Base-by-base conservation (phyloP, 2,113 vertebrate species). In the Dendrocopos noguchii region DNA sequence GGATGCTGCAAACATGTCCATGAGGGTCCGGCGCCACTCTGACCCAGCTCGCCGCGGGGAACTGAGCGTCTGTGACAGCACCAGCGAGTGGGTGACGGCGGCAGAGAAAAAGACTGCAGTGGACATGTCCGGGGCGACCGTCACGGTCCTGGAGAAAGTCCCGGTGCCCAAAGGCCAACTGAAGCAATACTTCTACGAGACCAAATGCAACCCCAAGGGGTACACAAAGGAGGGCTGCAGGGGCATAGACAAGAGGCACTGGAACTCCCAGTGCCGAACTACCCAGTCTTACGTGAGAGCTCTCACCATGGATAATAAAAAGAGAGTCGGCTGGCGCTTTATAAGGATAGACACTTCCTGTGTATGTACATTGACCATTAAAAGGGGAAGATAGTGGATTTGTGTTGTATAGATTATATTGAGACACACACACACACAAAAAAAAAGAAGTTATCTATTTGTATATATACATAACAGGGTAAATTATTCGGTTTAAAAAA, bases 381-480 rank as follows among this genome's bases (percentile, higher is more conserved):
- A 99, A 97, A 99, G 99, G 97, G 99, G 99, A 97, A 99, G 99
- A 99, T 99, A 99, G 98, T 99, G 98, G 98, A 97, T 98, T 98
- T 88, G 93, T 99, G 98, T 96, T 97, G 97, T 99, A 99, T 99
- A 99, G 99, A 99, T 99, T 99, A 98, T 99, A 99, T 99, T 98
- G 99, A 99, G 98, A 99, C 98, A 39, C 39, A 39, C 39, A 39
- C 39, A 39, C 36, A 36, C 36, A 39, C 8, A 11, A 39, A 39
- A 39, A 39, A 98, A 98, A 39, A 39, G 98, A 98, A 99, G 98
- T 98, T 99, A 99, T 99, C 99, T 99, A 99, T 99, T 99, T 99
- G 99, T 99, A 99, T 99, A 99, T 99, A 99, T 99, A 99, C 99
- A 99, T 99, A 99, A 99, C 99, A 99, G 99, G 99, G 99, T 99